A percentile compares a stretch with the other conserved stretches of the same genome.
Conservation (phyloP, 1,140 invertebrate species). For the Meloidogyne hapla region DNA sequence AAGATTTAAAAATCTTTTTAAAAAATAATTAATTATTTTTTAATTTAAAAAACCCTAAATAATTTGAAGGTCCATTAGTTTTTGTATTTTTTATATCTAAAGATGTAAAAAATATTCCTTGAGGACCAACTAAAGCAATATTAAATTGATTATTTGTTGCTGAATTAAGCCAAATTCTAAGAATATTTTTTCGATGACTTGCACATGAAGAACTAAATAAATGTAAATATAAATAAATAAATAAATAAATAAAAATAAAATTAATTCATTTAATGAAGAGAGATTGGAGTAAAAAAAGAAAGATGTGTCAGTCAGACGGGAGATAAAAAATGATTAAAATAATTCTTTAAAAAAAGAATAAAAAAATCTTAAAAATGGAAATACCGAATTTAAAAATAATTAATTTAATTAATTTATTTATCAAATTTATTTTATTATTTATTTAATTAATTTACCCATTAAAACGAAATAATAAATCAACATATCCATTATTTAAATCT, state of each 20-base stretch:
- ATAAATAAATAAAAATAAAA: not conserved
- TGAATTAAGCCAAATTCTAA: slow-evolving; percentile 16
- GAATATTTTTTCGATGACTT: not conserved
- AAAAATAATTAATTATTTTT: not conserved
- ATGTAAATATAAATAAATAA: not conserved
- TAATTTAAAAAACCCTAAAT: not conserved
- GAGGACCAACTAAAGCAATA: slow-evolving; percentile 18
- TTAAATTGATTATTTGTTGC: slow-evolving; percentile 10
- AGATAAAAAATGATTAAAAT: too few relatives aligned
- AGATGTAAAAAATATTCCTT: slow-evolving; percentile 15
- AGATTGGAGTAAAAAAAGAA: too few relatives aligned
- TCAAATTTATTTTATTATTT: too few relatives aligned
- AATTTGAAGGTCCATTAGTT: not conserved
- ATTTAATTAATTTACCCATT: not conserved
- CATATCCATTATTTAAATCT: slow-evolving; percentile 18
- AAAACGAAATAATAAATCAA: slow-evolving; percentile 24
- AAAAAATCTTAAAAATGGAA: too few relatives aligned
- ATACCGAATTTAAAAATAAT: too few relatives aligned
- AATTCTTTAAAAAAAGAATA: too few relatives aligned
- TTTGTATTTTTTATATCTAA: slow-evolving; percentile 7
- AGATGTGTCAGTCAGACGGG: too few relatives aligned
- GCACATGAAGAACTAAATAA: not conserved
- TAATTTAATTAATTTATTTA: too few relatives aligned
- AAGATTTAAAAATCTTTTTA: slow-evolving; percentile 6
- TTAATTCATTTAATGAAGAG: too few relatives aligned